phyloP scores from a whole-genome alignment of 2,888 invertebrate species.

The Pseudococcus jackbeardsleyi region DNA sequence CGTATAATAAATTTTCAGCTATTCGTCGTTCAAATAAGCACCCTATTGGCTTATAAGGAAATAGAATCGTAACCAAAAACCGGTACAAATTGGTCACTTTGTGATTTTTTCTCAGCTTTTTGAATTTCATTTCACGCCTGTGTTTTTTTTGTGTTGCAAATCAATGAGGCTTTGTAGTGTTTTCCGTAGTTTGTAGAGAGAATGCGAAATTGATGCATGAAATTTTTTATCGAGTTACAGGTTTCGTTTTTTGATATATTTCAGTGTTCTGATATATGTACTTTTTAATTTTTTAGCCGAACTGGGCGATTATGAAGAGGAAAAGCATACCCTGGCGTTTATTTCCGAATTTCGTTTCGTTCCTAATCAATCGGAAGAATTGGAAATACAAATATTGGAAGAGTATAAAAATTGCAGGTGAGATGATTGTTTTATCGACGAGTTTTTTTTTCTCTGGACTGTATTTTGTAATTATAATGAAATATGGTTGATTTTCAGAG shows the following conservation, averaged over 20 bases:
- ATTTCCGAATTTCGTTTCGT: constrained; percentile 99
- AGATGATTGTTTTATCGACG: constrained; percentile 47
- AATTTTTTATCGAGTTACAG: background rate
- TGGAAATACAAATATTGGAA: constrained; percentile 94
- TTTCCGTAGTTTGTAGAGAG: background rate
- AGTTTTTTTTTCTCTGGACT: background rate
- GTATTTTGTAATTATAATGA: background rate
- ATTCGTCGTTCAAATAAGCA: constrained; percentile 42
- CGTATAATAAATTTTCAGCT: constrained; percentile 39
- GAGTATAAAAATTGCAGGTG: constrained; percentile 86
- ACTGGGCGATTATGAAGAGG: constrained; percentile 91
- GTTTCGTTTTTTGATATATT: too few species aligned
- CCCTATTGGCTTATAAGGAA: constrained; percentile 21
- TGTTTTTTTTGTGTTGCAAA: constrained; percentile 14
- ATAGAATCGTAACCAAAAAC: background rate
- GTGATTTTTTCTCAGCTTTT: constrained; percentile 29
- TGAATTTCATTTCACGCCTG: constrained; percentile 27
- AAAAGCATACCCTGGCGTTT: constrained; percentile 92
- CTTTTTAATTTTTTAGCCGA: constrained; percentile 79
- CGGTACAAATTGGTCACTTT: constrained; percentile 47
- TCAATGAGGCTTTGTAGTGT: constrained; percentile 39
- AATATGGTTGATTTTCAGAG: constrained; percentile 71
- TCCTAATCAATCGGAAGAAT: constrained; percentile 94
- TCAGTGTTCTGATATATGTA: too few species aligned
- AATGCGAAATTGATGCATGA: background rate